Evolutionary conservation across 1,140 invertebrate genomes (phyloP).

Genomic region (Nephila pilipes): DNA sequence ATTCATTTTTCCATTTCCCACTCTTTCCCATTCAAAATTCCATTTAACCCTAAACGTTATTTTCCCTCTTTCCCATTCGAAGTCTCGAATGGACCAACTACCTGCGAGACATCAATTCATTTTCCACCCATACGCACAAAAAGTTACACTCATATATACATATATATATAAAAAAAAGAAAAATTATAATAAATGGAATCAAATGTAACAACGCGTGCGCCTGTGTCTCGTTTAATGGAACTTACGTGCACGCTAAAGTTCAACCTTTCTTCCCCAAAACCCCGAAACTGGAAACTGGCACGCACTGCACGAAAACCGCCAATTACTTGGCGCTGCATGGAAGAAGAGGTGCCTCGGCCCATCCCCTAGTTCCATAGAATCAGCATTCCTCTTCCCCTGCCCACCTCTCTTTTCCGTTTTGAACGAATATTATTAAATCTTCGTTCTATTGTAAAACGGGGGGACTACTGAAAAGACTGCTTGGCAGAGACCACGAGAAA

Average conservation of each 20-base stretch:
- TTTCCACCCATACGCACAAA: background rate
- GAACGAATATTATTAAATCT: slow-evolving; percentile 73
- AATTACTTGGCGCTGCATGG: slow-evolving; percentile 61
- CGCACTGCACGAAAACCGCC: slow-evolving; percentile 73
- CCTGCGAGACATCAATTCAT: slow-evolving; percentile 60
- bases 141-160: background rate
- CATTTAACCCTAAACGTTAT: slow-evolving; percentile 51
- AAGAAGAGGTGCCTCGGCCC: slow-evolving; percentile 6
- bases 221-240: background rate
- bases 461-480: slow-evolving; percentile 30
- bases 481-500: slow-evolving; percentile 43
- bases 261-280: slow-evolving; percentile 62
- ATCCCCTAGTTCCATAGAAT: slow-evolving; percentile 1
- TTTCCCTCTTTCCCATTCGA: background rate
- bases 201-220: slow-evolving; percentile 66
- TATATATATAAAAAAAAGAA: slow-evolving; percentile 1
- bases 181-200: slow-evolving; percentile 73
- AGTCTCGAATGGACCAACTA: background rate
- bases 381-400: background rate
- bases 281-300: slow-evolving; percentile 70
- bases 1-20: slow-evolving; percentile 2
- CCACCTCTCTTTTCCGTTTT: slow-evolving; percentile 34
- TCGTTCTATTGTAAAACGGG: slow-evolving; percentile 39
- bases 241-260: slow-evolving; percentile 67
- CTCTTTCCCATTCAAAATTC: slow-evolving; percentile 57